Evolutionary conservation across 1,140 invertebrate species (phyloP), one percentile per base, ranked within the genome.

Genomic region (Spodoptera litura): DNA sequence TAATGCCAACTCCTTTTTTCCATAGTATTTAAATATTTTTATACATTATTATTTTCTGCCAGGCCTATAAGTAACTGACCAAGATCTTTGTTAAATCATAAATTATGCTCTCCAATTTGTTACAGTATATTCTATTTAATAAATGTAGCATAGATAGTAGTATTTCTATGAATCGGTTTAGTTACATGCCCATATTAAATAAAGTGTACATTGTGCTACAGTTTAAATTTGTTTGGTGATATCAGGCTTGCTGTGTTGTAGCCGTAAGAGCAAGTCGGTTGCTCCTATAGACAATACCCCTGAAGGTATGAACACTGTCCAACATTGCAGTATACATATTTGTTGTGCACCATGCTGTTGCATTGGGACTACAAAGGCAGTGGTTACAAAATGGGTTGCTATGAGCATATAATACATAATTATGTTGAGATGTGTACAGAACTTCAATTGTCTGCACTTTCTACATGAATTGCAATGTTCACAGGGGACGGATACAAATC

Each of bases 171-270:
- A 20, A 20, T 56, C 13, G 2, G 9, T 56, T 56, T 56, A 20
- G 20, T 10, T 20, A 56, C 9, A 56, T 56, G 5, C 8, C 2
- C 3, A 56, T 20, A n/a, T 20, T 10, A 3, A n/a, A 9, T 15
- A 56, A 25, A 56, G n/a, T 25, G 38, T 8, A 44, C 44, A 20
- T 52, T 53, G 51, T 64, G 51, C 59, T 76, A 73, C 56, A 76
- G 59, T 58, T 78, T 68, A 52, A 74, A 77, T 59, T 87, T 81
- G 55, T 87, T 89, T 89, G 83, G 74, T 85, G 74, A 82, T 77
- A 80, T 78, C 85, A 94, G 79, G 80, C 71, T 91, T 88, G 89
- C 86, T 93, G 70, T 93, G 91, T 94, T 93, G 91, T 91, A 88
- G 90, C 83, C 85, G 87, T 87, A 92, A 88, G 72, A 83, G 74